phyloP scores from a whole-genome alignment of 1,140 invertebrate genomes.

The Anastrepha ludens region DNA sequence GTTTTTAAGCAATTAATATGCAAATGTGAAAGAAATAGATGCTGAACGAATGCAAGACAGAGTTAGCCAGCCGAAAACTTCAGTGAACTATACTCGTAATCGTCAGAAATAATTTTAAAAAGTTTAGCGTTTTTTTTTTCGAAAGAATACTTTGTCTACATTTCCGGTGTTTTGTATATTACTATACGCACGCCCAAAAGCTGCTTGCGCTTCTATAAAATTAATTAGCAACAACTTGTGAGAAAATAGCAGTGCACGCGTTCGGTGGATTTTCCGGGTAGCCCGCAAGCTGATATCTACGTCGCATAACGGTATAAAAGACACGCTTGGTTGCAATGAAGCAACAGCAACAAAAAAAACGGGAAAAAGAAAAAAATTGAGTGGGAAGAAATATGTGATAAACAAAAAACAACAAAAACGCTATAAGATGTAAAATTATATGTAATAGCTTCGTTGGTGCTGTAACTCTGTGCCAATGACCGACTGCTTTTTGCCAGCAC shows the following conservation, averaged over 20 bases:
- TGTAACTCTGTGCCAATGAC: slow-evolving; percentile 37
- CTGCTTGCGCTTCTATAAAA: neutral
- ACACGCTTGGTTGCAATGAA: slow-evolving; percentile 24
- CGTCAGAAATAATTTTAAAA: neutral
- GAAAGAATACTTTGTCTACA: neutral
- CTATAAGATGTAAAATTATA: neutral
- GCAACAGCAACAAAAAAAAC: neutral
- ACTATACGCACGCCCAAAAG: neutral
- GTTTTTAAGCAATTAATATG: slow-evolving; percentile 39
- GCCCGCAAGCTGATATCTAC: neutral
- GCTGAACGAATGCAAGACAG: neutral
- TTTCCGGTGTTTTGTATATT: neutral
- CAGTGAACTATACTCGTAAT: neutral
- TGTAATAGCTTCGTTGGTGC: neutral
- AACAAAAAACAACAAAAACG: neutral
- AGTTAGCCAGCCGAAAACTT: slow-evolving; percentile 36
- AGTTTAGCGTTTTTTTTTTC: neutral
- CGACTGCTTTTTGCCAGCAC: neutral
- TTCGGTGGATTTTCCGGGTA: neutral
- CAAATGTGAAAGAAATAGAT: neutral
- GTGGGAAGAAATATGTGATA: neutral
- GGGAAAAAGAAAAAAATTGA: neutral
- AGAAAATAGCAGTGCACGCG: slow-evolving; percentile 31
- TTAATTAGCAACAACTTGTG: slow-evolving; percentile 31
- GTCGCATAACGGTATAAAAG: neutral